Conservation (phyloP, 2,797 vertebrate genomes). For the Cottoperca gobio region DNA sequence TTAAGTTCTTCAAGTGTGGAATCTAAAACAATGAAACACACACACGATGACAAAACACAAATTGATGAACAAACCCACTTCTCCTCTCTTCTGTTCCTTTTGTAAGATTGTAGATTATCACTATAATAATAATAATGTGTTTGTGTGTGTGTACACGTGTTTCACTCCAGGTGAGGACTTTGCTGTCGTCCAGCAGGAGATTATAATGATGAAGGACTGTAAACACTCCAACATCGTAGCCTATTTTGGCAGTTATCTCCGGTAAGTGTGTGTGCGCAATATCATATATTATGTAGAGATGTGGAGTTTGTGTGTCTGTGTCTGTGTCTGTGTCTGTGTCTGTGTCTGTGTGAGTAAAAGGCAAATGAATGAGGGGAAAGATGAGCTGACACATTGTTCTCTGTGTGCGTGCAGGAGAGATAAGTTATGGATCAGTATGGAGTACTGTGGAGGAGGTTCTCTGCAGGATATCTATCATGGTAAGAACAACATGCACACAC, state of each 20-base stretch:
- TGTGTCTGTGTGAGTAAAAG: slow-evolving; percentile 62
- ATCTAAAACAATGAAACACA: not conserved
- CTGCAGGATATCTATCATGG: slow-evolving; percentile 98
- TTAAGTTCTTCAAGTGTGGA: not conserved
- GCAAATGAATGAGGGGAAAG: not conserved
- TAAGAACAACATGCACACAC: slow-evolving; percentile 68
- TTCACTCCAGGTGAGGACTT: slow-evolving; percentile 93
- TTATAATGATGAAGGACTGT: slow-evolving; percentile 99
- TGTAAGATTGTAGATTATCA: not conserved
- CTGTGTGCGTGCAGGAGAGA: slow-evolving; percentile 88
- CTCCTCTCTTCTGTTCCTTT: not conserved
- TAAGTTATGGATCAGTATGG: slow-evolving; percentile 99
- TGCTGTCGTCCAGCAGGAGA: slow-evolving; percentile 99
- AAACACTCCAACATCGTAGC: slow-evolving; percentile 99
- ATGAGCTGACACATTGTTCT: slow-evolving; percentile 13
- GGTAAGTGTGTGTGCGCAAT: slow-evolving; percentile 80
- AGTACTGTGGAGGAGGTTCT: slow-evolving; percentile 98
- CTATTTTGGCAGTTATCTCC: slow-evolving; percentile 99
- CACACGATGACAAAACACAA: not conserved
- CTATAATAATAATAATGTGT: not conserved
- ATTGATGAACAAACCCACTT: not conserved
- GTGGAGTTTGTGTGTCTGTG: not conserved
- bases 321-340: too few species aligned
- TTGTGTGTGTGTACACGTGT: not conserved
- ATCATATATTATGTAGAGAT: too few species aligned